Percentiles rank a stretch among this genome's conserved stretches.
Conservation (phyloP, 2,113 vertebrate genomes). For the Lipotes vexillifer region DNA sequence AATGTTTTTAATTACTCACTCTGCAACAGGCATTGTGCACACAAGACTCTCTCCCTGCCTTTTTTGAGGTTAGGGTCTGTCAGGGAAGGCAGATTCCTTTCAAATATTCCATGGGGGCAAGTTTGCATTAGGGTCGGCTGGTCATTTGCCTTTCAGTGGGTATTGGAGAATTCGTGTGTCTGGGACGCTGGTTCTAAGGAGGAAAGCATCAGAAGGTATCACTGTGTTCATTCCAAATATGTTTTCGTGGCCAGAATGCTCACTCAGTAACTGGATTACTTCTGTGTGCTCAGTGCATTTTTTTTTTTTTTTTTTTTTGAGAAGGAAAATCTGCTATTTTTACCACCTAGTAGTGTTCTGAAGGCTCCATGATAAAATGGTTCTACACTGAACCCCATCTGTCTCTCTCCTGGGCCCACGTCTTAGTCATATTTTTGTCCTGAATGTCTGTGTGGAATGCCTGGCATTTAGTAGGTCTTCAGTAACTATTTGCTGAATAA, state of each 20-base stretch:
- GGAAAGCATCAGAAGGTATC: not conserved
- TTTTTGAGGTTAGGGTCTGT: not conserved
- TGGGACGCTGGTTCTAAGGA: not conserved
- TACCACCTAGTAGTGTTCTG: not conserved
- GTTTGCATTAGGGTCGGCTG: not conserved
- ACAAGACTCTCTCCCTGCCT: no score
- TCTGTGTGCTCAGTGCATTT: not conserved
- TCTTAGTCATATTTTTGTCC: not conserved
- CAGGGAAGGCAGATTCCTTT: not conserved
- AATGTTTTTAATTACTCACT: not conserved
- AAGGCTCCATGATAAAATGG: not conserved
- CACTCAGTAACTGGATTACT: not conserved
- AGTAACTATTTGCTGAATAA: conserved; percentile 46
- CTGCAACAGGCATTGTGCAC: not conserved
- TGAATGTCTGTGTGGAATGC: not conserved
- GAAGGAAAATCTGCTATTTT: conserved; percentile 39
- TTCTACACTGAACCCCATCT: not conserved
- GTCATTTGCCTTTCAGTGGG: not conserved
- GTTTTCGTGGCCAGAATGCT: not conserved
- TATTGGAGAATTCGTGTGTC: not conserved
- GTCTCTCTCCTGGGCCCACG: not conserved
- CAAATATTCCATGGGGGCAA: not conserved
- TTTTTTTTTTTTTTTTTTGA: not conserved
- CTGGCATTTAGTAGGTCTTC: conserved; percentile 49
- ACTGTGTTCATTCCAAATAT: not conserved